Evolutionary conservation across 1,140 invertebrate genomes (phyloP).

Genomic region (Brachionus plicatilis): DNA sequence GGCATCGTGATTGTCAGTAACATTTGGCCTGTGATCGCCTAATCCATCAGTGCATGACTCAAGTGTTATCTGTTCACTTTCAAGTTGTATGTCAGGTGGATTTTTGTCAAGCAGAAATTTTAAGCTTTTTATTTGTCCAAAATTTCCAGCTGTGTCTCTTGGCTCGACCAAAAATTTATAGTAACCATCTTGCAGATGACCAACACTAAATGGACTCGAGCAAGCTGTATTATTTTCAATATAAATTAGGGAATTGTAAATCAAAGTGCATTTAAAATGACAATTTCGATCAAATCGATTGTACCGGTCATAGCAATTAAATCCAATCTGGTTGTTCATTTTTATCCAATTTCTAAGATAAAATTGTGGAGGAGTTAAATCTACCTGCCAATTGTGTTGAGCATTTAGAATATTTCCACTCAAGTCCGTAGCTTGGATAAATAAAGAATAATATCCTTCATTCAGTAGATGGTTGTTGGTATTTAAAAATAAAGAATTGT

Average conservation of each 20-base stretch:
- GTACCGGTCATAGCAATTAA: neutral
- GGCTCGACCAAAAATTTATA: neutral
- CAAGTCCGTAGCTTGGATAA: neutral
- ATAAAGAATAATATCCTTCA: neutral
- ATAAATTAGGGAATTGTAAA: neutral
- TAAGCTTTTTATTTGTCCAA: neutral
- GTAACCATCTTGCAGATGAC: neutral
- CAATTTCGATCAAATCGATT: neutral
- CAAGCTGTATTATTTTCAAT: neutral
- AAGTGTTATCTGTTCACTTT: neutral
- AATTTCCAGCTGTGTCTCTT: neutral
- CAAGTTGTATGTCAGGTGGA: neutral
- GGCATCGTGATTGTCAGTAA: neutral
- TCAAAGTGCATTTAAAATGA: neutral
- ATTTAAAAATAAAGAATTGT: neutral
- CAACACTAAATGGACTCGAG: neutral
- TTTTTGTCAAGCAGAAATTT: neutral
- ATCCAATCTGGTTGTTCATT: neutral
- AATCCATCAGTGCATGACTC: neutral
- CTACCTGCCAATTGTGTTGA: neutral
- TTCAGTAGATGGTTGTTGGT: neutral
- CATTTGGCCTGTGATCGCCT: neutral
- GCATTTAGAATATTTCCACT: neutral
- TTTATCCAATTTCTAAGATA: neutral
- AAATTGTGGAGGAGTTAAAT: neutral